Percentiles rank a stretch among this genome's conserved stretches.
These are phyloP conservation scores for Heliothis subflexa DNA, from an alignment of 1,140 invertebrate genomes.

Conservation along the genomic window DNA sequence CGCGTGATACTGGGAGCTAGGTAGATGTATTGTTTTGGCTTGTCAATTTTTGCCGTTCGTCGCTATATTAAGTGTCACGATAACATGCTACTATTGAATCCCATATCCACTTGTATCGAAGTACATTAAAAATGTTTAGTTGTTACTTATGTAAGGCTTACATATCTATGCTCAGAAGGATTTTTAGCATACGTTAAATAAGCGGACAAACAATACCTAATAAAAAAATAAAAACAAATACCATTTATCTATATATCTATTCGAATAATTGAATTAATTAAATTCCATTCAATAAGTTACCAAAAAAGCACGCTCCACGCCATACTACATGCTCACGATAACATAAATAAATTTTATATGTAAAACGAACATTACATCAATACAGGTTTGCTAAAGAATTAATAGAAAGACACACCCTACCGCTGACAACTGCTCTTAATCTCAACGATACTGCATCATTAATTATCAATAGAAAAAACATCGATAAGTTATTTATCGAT, in stretches of 20 bases:
- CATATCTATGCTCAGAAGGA: too few species aligned
- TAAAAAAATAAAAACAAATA: too few species aligned
- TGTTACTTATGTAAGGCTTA: too few species aligned
- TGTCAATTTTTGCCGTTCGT: neutral
- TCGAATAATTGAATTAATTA: neutral
- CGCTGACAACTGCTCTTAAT: slow-evolving; percentile 55
- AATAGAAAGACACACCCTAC: slow-evolving; percentile 33
- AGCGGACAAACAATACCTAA: too few species aligned
- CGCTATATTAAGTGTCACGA: neutral
- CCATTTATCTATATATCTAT: neutral
- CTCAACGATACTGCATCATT: slow-evolving; percentile 57
- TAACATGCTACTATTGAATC: too few species aligned
- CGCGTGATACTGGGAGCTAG: neutral
- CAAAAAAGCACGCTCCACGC: too few species aligned
- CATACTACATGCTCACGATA: neutral
- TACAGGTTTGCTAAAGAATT: slow-evolving; percentile 20
- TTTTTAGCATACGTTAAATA: too few species aligned
- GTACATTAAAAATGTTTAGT: too few species aligned
- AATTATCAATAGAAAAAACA: slow-evolving; percentile 72
- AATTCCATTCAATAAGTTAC: neutral
- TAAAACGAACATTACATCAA: neutral
- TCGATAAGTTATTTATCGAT: slow-evolving; percentile 58
- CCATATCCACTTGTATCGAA: too few species aligned
- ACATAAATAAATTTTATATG: slow-evolving; percentile 9
- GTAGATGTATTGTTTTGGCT: slow-evolving; percentile 4